Evolutionary conservation across 1,140 invertebrate genomes (phyloP).

Genomic region (Aphelinus atriplicis): DNA sequence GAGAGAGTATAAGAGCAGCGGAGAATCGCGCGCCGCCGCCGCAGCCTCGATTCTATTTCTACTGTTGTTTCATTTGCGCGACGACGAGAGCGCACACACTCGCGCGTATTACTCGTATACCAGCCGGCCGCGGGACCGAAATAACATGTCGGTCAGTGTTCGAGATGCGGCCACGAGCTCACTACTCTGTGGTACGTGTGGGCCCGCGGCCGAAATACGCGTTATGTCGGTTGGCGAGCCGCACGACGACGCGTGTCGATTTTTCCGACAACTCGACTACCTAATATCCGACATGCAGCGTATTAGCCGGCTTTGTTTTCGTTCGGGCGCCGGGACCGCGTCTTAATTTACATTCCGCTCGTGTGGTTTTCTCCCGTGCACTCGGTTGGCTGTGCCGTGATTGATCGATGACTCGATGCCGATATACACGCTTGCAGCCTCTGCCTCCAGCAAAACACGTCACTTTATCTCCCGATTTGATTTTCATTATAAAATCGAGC

Average conservation of each 20-base stretch:
- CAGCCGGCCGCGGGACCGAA: conserved; percentile 12
- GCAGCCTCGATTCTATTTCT: conserved; percentile 37
- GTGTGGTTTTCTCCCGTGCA: no score
- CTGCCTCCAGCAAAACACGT: no score
- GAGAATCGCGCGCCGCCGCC: not conserved
- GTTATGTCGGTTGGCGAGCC: not conserved
- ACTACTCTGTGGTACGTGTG: not conserved
- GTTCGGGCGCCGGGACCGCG: no score
- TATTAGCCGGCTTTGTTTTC: no score
- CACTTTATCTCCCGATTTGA: no score
- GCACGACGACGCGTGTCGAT: not conserved
- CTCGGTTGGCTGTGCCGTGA: no score
- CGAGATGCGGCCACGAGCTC: not conserved
- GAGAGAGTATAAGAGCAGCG: not conserved
- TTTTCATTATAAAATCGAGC: no score
- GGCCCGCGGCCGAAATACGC: conserved; percentile 10
- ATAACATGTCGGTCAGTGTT: conserved; percentile 39
- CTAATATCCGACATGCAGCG: no score
- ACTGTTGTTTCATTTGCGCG: conserved; percentile 26
- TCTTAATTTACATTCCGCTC: no score
- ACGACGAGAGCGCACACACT: not conserved
- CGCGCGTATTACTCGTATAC: conserved; percentile 16
- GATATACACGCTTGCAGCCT: no score
- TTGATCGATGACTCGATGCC: no score
- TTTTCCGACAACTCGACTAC: not conserved